Percentiles rank a stretch among this genome's conserved stretches.
These are phyloP conservation scores for Mythimna pallens DNA, from an alignment of 2,888 invertebrate species.

Conservation along the genomic window DNA sequence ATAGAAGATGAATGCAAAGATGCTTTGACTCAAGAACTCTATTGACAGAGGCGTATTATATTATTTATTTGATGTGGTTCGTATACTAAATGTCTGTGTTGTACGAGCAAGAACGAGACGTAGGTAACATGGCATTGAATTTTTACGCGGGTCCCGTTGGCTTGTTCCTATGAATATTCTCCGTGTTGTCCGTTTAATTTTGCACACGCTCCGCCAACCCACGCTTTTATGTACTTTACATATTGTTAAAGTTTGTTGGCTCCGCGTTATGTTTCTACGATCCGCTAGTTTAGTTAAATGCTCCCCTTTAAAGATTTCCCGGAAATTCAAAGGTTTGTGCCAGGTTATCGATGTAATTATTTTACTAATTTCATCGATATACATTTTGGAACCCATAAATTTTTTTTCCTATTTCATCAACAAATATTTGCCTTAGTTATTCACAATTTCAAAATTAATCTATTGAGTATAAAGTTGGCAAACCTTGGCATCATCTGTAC, in stretches of 20 bases:
- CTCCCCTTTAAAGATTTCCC: conserved; percentile 40
- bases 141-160: conserved; percentile 60
- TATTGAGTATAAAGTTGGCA: conserved; percentile 34
- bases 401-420: not conserved
- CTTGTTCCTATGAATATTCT: conserved; percentile 65
- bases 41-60: conserved; percentile 20
- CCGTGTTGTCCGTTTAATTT: conserved; percentile 67
- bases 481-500: conserved; percentile 53
- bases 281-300: conserved; percentile 37
- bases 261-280: conserved; percentile 44
- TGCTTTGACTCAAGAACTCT: conserved; percentile 14
- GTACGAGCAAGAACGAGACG: conserved; percentile 45
- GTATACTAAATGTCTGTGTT: conserved; percentile 38
- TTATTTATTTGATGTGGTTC: conserved; percentile 28
- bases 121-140: conserved; percentile 56
- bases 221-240: conserved; percentile 63
- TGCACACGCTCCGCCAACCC: conserved; percentile 63
- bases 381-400: not conserved
- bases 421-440: not conserved
- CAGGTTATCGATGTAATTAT: not conserved
- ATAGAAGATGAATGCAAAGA: conserved; percentile 26
- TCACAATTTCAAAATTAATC: conserved; percentile 33
- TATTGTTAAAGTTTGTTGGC: conserved; percentile 64
- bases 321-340: conserved; percentile 15
- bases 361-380: not conserved